Base-by-base conservation (phyloP, 2,888 invertebrate genomes). In the Drosophila koepferae region DNA sequence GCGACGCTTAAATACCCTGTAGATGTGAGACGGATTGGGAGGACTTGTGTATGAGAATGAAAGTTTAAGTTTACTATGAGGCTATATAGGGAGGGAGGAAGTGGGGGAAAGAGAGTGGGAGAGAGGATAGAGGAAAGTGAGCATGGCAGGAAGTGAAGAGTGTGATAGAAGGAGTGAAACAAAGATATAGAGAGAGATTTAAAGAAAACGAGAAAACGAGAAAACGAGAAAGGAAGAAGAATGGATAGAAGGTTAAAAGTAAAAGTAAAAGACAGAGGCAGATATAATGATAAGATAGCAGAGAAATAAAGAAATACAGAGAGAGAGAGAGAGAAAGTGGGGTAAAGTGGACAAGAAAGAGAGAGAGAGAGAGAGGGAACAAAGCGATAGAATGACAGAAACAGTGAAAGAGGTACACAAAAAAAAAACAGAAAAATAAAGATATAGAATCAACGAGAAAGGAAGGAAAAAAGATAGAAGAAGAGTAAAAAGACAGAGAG, bases 1-100 rank as follows among this genome's bases (percentile, higher is more conserved):
- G 18, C 18, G 28, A 34, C 20, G 7, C n/a, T 9, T 2, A 16
- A 31, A 71, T 62, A 46, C 71, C 41, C 74, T 74, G n/a, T 20
- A 55, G n/a, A 20, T 8, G n/a, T 3, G 2, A 6, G 5, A 10
- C 9, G 10, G 5, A 2, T 28, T 3, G 4, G 16, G 9, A 9
- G 43, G 6, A 6, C 14, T 40, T 18, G 0, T 18, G 8, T 18
- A 43, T 44, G 44, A 44, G 44, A 5, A 20, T 3, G 12, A 44
- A 14, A 38, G 14, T 12, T 14, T 4, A 12, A 38, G 4, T 3
- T 1, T 23, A 36, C 12, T 12, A 5, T 14, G 5, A 5, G 10
- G 12, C 1, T 0, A 38, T 6, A 28, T 6, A 38, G 5, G 5
- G 0, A 44, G 14, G 23, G 6, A 2, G 12, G 18, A 2, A 20